Evolutionary conservation across 2,888 invertebrate genomes (phyloP), one percentile per base, ranked within the genome.

Genomic region (Drosophila subquinaria): DNA sequence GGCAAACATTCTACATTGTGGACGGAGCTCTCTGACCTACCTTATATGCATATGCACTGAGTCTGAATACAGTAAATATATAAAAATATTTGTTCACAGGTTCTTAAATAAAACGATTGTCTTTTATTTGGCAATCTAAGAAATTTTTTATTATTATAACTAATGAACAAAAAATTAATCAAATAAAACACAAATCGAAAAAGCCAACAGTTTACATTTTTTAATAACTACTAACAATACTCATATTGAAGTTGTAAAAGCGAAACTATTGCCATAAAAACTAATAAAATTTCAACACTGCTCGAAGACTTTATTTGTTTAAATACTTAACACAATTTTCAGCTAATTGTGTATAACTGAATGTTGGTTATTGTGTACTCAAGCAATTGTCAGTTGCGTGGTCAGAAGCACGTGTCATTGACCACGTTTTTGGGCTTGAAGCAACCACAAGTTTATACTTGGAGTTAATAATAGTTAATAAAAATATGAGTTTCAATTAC

Each of bases 401-500:
- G 48, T 36, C 27, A 27, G 43, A 48, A 68, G 80, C 82, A 82
- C 76, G 82, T 82, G 86, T 38, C 71, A 33, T 38, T 60, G 30
- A 33, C 63, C 68, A 81, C 30, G 68, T 42, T 48, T 20, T 30
- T 9, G 11, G 11, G n/a, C 2, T 30, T 17, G 15, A 60, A 61
- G 43, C 36, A 55, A 33, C 42, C 20, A 13, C 38, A 63, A 38
- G 30, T 35, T 51, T 15, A 6, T 38, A n/a, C n/a, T n/a, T n/a
- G n/a, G 2, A n/a, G 30, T 17, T 40, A 42, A 55, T 53, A 43
- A 15, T 51, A 11, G 33, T 4, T 23, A 38, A 47, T 55, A 38
- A 75, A 50, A 40, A 55, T 36, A 50, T 38, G 76, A 38, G 47
- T 48, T 43, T 71, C 65, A 74, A 71, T 76, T 65, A 35, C 60